Evolutionary conservation across 2,888 invertebrate species (phyloP), one percentile per base, ranked within the genome.

Genomic region (Amblyjoppa fuscipennis): DNA sequence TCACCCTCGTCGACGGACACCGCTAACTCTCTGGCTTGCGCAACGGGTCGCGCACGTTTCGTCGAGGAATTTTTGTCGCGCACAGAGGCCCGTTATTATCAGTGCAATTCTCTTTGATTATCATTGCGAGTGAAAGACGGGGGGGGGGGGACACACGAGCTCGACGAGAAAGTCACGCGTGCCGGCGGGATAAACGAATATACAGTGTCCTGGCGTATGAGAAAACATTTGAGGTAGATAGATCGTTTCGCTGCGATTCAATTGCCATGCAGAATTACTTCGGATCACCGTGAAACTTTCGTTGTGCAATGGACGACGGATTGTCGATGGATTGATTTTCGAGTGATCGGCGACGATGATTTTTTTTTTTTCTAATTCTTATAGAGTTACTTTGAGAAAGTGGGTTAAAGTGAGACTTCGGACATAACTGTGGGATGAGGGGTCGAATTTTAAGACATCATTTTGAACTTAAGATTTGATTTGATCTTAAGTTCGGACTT

Each of bases 161-260:
- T 77, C 31, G 71, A 41, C 76, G 70, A 31, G 64, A 34, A 56
- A 71, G 49, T 71, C 41, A 53, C 31, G 71, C 41, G 83, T 68
- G 73, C 49, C 25, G 20, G 28, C 38, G 16, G 13, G 59, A 51
- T 45, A 49, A 77, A 49, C 34, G 41, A 51, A 45, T 56, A 31
- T 45, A 20, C 49, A 38, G 64, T 53, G 45, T 41, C 11, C 11
- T 41, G 41, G 11, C 41, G 11, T 41, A 11, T 11, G 41, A 41
- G 11, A 41, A 41, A 41, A 41, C 41, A 41, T 41, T 20, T 20
- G 20, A 20, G 20, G 20, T 20, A 20, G 20, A 20, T 20, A 20
- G 20, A 41, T 41, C 9, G 41, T 49, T 16, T 49, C 45, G 16
- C 45, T 16, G 45, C 0, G 45, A 49, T 49, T 28, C 59, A 49